These are phyloP conservation scores for Speoplatyrhinus poulsoni DNA, from an alignment of 2,113 vertebrate species.

Conservation along the genomic window DNA sequence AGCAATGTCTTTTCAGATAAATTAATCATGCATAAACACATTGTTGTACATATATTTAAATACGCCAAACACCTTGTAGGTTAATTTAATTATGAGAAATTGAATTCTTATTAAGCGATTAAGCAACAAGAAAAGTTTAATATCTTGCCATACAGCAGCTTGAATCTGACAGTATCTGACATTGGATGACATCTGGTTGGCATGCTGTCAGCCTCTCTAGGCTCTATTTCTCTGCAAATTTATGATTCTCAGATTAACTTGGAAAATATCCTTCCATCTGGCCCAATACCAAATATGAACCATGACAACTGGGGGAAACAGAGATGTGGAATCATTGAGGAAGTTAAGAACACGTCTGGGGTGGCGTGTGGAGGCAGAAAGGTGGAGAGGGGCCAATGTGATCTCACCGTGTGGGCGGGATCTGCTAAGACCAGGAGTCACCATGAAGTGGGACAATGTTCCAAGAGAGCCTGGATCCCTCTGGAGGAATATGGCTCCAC, in stretches of 20 bases:
- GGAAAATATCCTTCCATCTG: neutral
- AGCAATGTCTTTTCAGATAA: too few relatives aligned
- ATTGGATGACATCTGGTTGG: slow-evolving; percentile 10
- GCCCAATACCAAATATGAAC: neutral
- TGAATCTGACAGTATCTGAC: neutral
- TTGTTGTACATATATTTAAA: too few relatives aligned
- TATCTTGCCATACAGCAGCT: too few relatives aligned
- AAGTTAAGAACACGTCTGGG: too few relatives aligned
- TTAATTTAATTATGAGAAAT: too few relatives aligned
- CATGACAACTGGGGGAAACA: neutral
- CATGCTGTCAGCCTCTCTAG: neutral
- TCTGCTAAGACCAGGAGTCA: slow-evolving; percentile 89
- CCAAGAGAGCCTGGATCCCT: slow-evolving; percentile 56
- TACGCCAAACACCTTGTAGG: too few relatives aligned
- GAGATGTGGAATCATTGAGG: neutral
- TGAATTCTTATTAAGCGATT: too few relatives aligned
- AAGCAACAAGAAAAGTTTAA: too few relatives aligned
- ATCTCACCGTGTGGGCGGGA: slow-evolving; percentile 86
- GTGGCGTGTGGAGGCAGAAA: too few relatives aligned
- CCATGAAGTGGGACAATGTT: slow-evolving; percentile 82
- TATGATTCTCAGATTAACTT: slow-evolving; percentile 1
- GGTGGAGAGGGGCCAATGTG: too few relatives aligned
- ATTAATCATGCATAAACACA: too few relatives aligned
- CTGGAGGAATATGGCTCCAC: slow-evolving; percentile 72
- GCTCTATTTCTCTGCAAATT: neutral